Base-by-base conservation (phyloP, 2,888 invertebrate species). In the Thereva unica region DNA sequence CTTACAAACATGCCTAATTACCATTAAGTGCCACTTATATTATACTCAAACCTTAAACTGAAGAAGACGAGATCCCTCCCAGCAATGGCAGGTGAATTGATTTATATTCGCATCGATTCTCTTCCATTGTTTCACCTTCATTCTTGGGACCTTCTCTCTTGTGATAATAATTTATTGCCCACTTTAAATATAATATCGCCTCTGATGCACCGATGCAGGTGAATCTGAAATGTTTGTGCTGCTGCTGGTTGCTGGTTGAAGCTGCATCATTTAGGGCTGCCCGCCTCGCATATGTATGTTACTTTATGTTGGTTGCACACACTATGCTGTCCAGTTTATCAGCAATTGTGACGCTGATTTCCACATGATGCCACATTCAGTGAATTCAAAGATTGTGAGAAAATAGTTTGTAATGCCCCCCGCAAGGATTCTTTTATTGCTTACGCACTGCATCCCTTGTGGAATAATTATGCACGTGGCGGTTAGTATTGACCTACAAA, bases 331-430 rank as follows among this genome's bases (percentile, higher is more conserved):
- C 66, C 57, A 57, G 47, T 64, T 57, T 56, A 67, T 61, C 67
- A 68, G 57, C 68, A 68, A 65, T 68, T 70, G 68, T 70, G 70
- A 70, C 70, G 70, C 70, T 70, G 67, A 70, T 70, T 70, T 68
- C 63, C 70, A 68, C 64, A 59, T 53, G 68, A 68, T 59, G 65
- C 57, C 67, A 67, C 68, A 45, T 59, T 67, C 61, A 52, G 64
- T 64, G 68, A 69, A 68, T 69, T 68, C 55, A 54, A 61, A 64
- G 56, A 64, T 64, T 61, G 52, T 67, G 59, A 45, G 49, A 47
- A 59, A 49, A 59, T 47, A 23, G 41, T 38, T 45, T 45, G 59
- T 44, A 35, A 52, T 34, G 23, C 23, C 23, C 23, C 23, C 23
- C 23, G 23, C 23, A 23, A 23, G 23, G 23, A 23, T 23, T 23